Percentiles rank a stretch among this genome's conserved stretches.
phyloP scores from a whole-genome alignment of 2,888 invertebrate genomes.

The Thecophora atra region DNA sequence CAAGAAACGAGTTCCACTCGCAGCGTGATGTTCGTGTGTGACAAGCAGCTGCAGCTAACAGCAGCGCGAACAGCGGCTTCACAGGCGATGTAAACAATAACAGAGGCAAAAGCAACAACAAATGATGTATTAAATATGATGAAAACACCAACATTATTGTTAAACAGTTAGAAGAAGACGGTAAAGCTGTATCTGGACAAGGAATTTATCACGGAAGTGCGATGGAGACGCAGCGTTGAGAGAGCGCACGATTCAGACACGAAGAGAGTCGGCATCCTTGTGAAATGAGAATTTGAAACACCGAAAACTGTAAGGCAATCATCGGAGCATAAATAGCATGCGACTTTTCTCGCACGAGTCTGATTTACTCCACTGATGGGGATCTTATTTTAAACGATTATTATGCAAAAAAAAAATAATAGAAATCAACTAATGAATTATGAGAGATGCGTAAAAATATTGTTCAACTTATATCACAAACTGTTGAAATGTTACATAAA shows the following conservation, averaged over 20 bases:
- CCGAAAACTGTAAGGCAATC: not conserved
- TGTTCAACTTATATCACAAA: no score
- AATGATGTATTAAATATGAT: not conserved
- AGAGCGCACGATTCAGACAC: not conserved
- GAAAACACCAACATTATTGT: not conserved
- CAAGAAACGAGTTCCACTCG: conserved; percentile 16
- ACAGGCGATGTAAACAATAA: not conserved
- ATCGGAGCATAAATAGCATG: not conserved
- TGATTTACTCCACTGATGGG: no score
- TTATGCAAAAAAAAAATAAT: no score
- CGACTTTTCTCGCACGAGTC: conserved; percentile 10
- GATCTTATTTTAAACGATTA: no score
- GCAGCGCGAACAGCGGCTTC: not conserved
- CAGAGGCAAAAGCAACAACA: not conserved
- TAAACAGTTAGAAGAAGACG: not conserved
- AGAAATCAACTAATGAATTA: no score
- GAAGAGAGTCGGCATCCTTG: not conserved
- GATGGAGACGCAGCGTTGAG: not conserved
- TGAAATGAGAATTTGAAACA: not conserved
- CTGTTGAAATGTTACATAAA: no score
- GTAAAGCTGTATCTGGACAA: not conserved
- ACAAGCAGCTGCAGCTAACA: conserved; percentile 12
- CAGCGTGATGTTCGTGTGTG: conserved; percentile 1
- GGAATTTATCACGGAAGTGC: not conserved
- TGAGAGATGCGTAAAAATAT: no score